These are phyloP conservation scores for Brachionus calyciflorus DNA, from an alignment of 1,140 invertebrate genomes.

Conservation along the genomic window DNA sequence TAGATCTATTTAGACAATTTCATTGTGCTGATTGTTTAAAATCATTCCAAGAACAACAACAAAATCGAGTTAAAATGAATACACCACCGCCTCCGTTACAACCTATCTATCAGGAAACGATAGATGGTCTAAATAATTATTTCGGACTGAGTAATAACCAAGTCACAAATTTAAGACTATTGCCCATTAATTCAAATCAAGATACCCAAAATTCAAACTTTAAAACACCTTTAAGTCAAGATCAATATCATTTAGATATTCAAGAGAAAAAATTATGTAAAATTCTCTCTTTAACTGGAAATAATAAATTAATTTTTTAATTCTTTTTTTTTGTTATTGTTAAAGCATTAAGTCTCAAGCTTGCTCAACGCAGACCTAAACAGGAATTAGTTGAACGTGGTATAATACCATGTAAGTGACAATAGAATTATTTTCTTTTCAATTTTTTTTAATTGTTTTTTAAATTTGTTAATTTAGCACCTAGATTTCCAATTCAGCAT, in stretches of 20 bases:
- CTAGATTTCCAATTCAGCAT: slow-evolving; percentile 1
- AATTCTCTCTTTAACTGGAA: too few relatives aligned
- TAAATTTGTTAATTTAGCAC: not conserved
- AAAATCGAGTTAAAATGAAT: slow-evolving; percentile 22
- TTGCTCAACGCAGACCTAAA: not conserved
- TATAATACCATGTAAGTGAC: slow-evolving; percentile 27
- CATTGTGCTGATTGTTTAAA: slow-evolving; percentile 47
- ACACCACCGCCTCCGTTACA: slow-evolving; percentile 24
- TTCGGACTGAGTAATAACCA: slow-evolving; percentile 15
- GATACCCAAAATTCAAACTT: not conserved
- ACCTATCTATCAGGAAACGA: slow-evolving; percentile 22
- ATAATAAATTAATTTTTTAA: not conserved
- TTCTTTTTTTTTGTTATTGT: not conserved
- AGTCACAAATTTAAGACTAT: not conserved
- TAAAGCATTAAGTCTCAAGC: slow-evolving; percentile 35
- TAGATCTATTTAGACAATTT: slow-evolving; percentile 41
- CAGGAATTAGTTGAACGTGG: slow-evolving; percentile 33
- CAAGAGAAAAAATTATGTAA: slow-evolving; percentile 43
- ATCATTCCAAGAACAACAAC: slow-evolving; percentile 42
- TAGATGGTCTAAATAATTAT: slow-evolving; percentile 14
- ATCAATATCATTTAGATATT: slow-evolving; percentile 4
- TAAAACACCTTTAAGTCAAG: not conserved
- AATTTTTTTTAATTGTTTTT: not conserved
- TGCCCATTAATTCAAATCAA: not conserved
- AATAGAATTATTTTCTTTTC: not conserved